Conservation (phyloP, 2,797 vertebrate genomes). For the Muscicapa striata region DNA sequence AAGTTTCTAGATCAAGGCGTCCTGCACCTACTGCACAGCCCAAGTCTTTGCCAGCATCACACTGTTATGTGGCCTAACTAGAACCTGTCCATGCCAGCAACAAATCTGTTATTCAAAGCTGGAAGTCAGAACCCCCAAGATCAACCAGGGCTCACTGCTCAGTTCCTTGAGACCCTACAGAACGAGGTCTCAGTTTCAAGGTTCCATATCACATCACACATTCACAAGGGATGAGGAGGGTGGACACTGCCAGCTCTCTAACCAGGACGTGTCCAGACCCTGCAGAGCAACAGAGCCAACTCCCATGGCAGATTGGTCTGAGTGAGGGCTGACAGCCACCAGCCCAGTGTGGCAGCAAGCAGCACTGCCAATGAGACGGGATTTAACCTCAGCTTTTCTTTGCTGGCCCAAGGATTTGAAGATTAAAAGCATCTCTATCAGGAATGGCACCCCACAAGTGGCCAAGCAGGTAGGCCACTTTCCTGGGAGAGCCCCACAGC, state of each 20-base stretch:
- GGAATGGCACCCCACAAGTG: neutral
- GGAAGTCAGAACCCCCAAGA: neutral
- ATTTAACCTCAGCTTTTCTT: neutral
- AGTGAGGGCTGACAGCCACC: neutral
- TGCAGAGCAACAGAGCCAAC: neutral
- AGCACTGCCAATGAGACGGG: accelerated
- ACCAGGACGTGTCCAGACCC: accelerated
- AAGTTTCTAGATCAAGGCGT: neutral
- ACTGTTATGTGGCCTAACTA: neutral
- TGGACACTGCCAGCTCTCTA: neutral
- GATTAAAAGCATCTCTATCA: neutral
- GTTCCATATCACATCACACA: neutral
- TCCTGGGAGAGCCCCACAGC: neutral
- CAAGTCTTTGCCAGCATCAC: neutral
- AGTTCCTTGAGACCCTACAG: neutral
- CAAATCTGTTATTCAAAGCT: neutral
- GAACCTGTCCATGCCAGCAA: neutral
- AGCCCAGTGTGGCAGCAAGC: neutral
- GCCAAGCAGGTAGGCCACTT: neutral
- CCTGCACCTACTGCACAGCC: neutral
- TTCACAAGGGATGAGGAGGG: accelerated
- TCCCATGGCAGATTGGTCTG: accelerated
- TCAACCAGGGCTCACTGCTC: neutral
- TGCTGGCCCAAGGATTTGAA: neutral
- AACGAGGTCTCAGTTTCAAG: neutral